phyloP scores from a whole-genome alignment of 2,113 vertebrate genomes.

The Perccottus glenii region DNA sequence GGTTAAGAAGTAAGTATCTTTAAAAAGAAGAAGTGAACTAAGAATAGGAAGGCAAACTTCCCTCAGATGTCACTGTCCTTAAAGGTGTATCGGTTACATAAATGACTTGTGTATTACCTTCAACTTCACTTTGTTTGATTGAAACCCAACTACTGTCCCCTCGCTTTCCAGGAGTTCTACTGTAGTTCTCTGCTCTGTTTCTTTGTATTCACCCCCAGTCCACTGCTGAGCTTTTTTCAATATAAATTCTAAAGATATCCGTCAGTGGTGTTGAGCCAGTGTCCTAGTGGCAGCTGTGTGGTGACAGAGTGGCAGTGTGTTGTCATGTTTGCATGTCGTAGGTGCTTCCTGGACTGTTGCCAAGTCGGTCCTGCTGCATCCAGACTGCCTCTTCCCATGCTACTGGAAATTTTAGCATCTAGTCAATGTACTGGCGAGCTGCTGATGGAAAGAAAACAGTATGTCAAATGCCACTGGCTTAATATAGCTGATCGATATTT shows the following conservation, averaged over 20 bases:
- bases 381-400: constrained; percentile 12
- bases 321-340: constrained; percentile 2
- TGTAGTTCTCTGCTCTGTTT: neutral
- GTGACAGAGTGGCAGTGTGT: constrained; percentile 18
- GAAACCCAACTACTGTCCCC: neutral
- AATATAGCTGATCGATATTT: constrained; percentile 72
- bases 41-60: no score
- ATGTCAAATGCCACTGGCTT: constrained; percentile 57
- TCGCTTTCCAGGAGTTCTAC: neutral
- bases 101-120: neutral
- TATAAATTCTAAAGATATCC: constrained; percentile 23
- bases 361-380: neutral
- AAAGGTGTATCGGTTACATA: no score
- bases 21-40: no score
- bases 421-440: constrained; percentile 5
- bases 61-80: no score
- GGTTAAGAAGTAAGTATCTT: no score
- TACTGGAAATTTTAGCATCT: neutral
- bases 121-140: neutral
- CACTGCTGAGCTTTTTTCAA: constrained; percentile 24
- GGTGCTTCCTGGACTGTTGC: constrained; percentile 7
- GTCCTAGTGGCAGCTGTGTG: constrained; percentile 3
- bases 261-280: neutral
- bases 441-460: constrained; percentile 45
- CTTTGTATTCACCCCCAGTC: constrained; percentile 1